A percentile compares a stretch with the other conserved stretches of the same genome.
Evolutionary conservation across 2,113 vertebrate genomes (phyloP).

Genomic region (Aphyosemion australe): DNA sequence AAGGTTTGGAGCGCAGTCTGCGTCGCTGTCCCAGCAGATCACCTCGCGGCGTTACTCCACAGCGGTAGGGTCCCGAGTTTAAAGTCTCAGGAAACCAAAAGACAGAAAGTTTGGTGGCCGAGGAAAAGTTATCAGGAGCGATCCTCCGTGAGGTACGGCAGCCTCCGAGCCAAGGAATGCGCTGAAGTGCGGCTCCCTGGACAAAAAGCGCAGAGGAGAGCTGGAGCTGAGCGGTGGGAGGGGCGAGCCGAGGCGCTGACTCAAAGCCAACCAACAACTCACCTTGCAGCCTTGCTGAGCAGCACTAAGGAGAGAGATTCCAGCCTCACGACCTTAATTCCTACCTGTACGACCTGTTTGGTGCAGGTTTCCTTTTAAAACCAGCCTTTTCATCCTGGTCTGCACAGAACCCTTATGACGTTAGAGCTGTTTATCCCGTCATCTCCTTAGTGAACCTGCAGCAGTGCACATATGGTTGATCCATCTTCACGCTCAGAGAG

Average conservation of each 20-base stretch:
- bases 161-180: constrained; percentile 71
- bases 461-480: constrained; percentile 30
- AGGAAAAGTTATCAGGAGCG: constrained; percentile 13
- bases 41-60: constrained; percentile 43
- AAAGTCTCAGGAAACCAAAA: constrained; percentile 1
- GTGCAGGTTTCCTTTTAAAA: background rate
- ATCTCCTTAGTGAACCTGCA: background rate
- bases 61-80: constrained; percentile 26
- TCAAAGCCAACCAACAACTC: constrained; percentile 22
- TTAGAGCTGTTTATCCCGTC: background rate
- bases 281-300: constrained; percentile 44
- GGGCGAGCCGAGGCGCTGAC: constrained; percentile 42
- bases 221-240: constrained; percentile 52
- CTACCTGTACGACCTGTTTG: constrained; percentile 59
- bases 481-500: constrained; percentile 39
- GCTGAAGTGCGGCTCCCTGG: constrained; percentile 56
- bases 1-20: constrained; percentile 37
- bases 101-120: background rate
- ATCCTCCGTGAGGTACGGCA: constrained; percentile 42
- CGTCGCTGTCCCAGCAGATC: constrained; percentile 20
- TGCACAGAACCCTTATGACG: no score
- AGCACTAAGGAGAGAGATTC: constrained; percentile 26
- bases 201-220: constrained; percentile 68
- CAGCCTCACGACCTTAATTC: constrained; percentile 17
- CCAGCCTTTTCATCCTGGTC: no score